Evolutionary conservation across 2,888 invertebrate genomes (phyloP).

Genomic region (Iphiclides podalirius): DNA sequence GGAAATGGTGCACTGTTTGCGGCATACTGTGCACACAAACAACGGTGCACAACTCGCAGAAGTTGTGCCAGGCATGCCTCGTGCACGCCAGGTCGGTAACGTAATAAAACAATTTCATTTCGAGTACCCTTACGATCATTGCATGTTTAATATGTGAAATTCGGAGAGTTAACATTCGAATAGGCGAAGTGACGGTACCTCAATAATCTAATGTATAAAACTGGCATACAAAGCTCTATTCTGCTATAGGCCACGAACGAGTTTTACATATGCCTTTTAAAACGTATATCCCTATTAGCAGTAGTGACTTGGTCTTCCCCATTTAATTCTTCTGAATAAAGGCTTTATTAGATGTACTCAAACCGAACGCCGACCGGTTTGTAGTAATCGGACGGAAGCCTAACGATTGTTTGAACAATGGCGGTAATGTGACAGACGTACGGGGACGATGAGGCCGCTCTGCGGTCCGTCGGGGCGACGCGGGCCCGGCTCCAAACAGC

Average conservation of each 20-base stretch:
- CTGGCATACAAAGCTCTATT: too few species aligned
- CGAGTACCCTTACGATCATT: conserved; percentile 22
- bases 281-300: too few species aligned
- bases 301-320: too few species aligned
- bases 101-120: conserved; percentile 30
- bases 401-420: too few species aligned
- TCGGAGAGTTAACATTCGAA: conserved; percentile 2
- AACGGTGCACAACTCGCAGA: conserved; percentile 75
- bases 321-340: too few species aligned
- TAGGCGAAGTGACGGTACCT: conserved; percentile 6
- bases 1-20: conserved; percentile 75
- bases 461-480: conserved; percentile 84
- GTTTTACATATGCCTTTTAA: too few species aligned
- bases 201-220: too few species aligned
- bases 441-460: conserved; percentile 89
- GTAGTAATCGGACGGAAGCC: too few species aligned
- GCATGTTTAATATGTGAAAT: too few species aligned
- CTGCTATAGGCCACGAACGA: too few species aligned
- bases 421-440: conserved; percentile 83
- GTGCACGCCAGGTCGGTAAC: conserved; percentile 81
- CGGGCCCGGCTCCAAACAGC: conserved; percentile 74
- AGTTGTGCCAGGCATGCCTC: conserved; percentile 79
- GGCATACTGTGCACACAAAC: conserved; percentile 76
- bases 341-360: too few species aligned
- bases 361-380: too few species aligned